Conservation (phyloP, 2,888 invertebrate genomes). For the Amphiduros pacificus region DNA sequence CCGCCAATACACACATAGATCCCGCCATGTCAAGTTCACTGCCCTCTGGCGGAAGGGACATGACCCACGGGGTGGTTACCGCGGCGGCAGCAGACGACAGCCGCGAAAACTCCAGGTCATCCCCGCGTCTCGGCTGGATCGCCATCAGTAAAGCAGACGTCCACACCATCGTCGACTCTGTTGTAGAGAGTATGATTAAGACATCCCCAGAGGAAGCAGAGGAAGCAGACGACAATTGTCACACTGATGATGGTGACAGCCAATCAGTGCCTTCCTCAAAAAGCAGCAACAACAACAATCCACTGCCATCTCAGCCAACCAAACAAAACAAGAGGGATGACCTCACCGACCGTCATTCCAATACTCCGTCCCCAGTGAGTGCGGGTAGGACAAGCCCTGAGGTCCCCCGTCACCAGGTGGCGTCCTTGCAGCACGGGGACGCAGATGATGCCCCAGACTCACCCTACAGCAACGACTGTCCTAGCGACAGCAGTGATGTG, state of each 20-base stretch:
- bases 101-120: no score
- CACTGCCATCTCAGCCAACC: neutral
- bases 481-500: no score
- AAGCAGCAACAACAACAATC: no score
- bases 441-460: neutral
- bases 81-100: neutral
- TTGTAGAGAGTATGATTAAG: slow-evolving; percentile 18
- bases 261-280: no score
- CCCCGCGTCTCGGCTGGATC: slow-evolving; percentile 15
- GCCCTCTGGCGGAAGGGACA: neutral
- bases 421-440: slow-evolving; percentile 4
- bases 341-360: neutral
- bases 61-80: neutral
- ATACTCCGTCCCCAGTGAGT: neutral
- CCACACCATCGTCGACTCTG: slow-evolving; percentile 20
- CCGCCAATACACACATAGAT: no score
- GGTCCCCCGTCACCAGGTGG: neutral
- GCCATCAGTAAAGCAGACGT: slow-evolving; percentile 18
- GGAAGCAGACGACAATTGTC: neutral
- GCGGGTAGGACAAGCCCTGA: neutral
- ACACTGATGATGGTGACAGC: no score
- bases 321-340: neutral
- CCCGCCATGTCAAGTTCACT: no score
- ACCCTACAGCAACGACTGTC: slow-evolving; percentile 4
- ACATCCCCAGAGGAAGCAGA: neutral